Evolutionary conservation across 2,113 vertebrate genomes (phyloP), one percentile per base, ranked within the genome.

Genomic region (Phylloscopus whistleri): DNA sequence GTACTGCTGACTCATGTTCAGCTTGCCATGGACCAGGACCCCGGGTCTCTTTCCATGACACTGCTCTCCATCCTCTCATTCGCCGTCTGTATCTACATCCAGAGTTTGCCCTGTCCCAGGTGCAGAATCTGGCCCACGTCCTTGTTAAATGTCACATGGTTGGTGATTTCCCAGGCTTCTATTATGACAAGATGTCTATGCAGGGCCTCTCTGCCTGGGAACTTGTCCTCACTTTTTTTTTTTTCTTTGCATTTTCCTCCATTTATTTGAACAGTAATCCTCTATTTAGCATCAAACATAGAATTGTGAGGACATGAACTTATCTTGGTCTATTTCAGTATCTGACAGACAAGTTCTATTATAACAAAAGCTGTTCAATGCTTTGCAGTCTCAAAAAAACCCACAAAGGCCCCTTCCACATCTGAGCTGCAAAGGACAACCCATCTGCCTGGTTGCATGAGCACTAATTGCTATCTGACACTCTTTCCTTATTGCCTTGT

Each of bases 21-120:
- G 0, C 31, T 51, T 56, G 41, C 7, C 17, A 6, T 0, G 0
- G 0, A 27, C 11, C 48, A 41, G 30, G 30, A 35, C 1, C 4
- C 11, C 48, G 49, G 8, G 17, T 8, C 4, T 16, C 11, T 62
- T 55, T 49, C 26, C 1, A 0, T 2, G 1, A 18, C 2, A 0
- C 26, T 49, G 5, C 13, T 15, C 14, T 76, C 21, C 63, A 62
- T 4, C 1, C 2, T 1, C 49, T 70, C 18, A 10, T 51, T 43
- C 12, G 15, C 10, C 22, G 18, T 23, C 22, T 63, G 35, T 43
- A 3, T 1, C 0, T 35, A 33, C 5, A 63, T 1, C 10, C 49
- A 63, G 22, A 26, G 16, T 37, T 49, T 56, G 13, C 26, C 35
- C 15, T 22, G 33, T 37, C 56, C 31, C 26, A 56, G 18, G 5